These are phyloP conservation scores for Macrotis lagotis DNA, from an alignment of 2,113 vertebrate genomes.

Conservation along the genomic window DNA sequence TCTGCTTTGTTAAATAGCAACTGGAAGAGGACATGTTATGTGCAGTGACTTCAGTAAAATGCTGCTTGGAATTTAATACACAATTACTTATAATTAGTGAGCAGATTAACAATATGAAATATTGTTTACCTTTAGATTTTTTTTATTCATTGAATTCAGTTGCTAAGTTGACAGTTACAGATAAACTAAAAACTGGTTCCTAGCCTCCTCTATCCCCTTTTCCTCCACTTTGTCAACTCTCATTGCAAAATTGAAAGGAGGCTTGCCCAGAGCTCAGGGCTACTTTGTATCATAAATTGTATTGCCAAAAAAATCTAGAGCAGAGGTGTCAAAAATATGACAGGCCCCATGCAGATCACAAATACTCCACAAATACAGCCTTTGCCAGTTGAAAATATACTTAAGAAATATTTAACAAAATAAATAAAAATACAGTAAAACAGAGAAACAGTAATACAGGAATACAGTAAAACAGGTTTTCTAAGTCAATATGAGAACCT, in stretches of 20 bases:
- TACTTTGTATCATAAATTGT: not conserved
- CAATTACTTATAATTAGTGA: not conserved
- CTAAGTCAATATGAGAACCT: too few species aligned
- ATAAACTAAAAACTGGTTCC: not conserved
- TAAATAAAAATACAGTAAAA: too few species aligned
- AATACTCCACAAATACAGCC: not conserved
- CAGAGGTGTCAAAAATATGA: not conserved
- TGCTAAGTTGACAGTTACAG: not conserved
- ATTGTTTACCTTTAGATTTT: not conserved
- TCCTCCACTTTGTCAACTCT: too few species aligned
- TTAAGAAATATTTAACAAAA: too few species aligned
- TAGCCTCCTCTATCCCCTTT: not conserved
- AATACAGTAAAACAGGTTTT: too few species aligned
- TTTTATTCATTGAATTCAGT: not conserved
- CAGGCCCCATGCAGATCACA: not conserved
- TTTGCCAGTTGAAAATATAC: not conserved
- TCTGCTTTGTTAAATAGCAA: not conserved
- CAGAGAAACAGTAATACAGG: too few species aligned
- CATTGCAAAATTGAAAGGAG: not conserved
- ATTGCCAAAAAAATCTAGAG: not conserved
- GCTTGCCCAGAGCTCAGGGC: not conserved
- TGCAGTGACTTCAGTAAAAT: not conserved
- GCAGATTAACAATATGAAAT: not conserved
- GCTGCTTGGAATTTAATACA: not conserved
- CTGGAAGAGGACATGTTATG: not conserved